Evolutionary conservation across 1,140 invertebrate genomes (phyloP), one percentile per base, ranked within the genome.

Genomic region (Xylocopa sonorina): DNA sequence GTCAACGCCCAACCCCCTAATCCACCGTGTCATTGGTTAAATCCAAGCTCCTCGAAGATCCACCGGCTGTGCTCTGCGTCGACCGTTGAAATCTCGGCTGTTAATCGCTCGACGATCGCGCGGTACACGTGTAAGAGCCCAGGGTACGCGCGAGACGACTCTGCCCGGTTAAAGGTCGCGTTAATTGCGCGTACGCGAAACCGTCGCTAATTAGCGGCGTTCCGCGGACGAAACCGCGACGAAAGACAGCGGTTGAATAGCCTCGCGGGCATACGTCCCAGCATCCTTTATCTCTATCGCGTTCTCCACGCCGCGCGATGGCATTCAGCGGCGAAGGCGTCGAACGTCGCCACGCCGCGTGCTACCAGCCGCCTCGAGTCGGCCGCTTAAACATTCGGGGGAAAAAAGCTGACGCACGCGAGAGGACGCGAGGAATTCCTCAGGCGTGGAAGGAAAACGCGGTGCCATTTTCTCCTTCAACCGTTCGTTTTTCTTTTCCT

Each of bases 161-260:
- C 14, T 21, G 18, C n/a, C 14, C 34, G 32, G 9, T 83, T 46
- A 53, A 74, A 60, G 68, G 46, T 41, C 57, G 41, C 46, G 76
- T 74, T 84, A 83, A 83, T 83, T 69, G 58, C 55, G 38, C 67
- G 48, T 80, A 48, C 62, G 67, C 75, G 50, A 69, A 84, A 83
- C 68, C 55, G 46, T 9, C n/a, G 69, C 51, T 84, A 84, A 84
- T 84, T 83, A 83, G 69, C 75, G 21, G 46, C 50, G 57, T 48
- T n/a, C 46, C 7, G 34, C 53, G 14, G 14, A 6, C 34, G 5
- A 74, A 81, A 64, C 73, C 51, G 21, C 34, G 50, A 29, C 16
- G 62, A 63, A 71, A 77, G 21, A 14, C 10, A n/a, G 62, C 10
- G 24, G 62, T 27, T 46, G 24, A 67, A 58, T 66, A 41, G 24